Evolutionary conservation across 2,797 vertebrate species (phyloP), one percentile per base, ranked within the genome.

Genomic region (Numenius phaeopus): DNA sequence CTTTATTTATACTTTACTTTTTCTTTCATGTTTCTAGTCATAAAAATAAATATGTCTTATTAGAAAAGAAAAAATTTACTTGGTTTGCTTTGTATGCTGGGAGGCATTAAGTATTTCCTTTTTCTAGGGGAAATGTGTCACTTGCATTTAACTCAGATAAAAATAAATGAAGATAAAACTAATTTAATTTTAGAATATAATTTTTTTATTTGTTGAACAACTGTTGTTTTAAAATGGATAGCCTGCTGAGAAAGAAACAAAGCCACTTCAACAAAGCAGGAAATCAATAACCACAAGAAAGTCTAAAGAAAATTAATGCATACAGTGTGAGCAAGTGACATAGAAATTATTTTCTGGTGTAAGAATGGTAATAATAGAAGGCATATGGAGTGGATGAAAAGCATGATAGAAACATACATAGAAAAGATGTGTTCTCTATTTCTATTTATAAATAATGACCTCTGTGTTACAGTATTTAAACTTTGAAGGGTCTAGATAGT

Each of bases 261-360:
- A 96, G 89, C 71, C 61, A 95, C 95, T 97, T 93, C 91, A 83
- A 7, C 70, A 96, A 93, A 97, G 89, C 95, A 97, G 96, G 96
- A 97, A 97, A 97, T 97, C 97, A 97, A 96, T 96, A 97, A 95
- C 89, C 89, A 77, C 70, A 86, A 96, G 91, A 96, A 98, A 97
- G 87, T 85, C 72, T 83, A 79, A 97, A 97, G 87, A 90, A 87
- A 97, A 90, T 96, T 70, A 97, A 96, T 95, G 87, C 40, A 59
- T 96, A 84, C 62, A 94, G 19, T 89, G 76, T 88, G 58, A 96
- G 75, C 87, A 85, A 94, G 80, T 96, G 91, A 95, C 81, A 95
- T 5, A 91, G 58, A 88, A 95, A 92, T 92, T 95, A 92, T 96
- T 97, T 94, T 97, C 70, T 93, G 81, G 76, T 95, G 40, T 52